Conservation (phyloP, 2,113 vertebrate genomes). For the Oncorhynchus kisutch region DNA sequence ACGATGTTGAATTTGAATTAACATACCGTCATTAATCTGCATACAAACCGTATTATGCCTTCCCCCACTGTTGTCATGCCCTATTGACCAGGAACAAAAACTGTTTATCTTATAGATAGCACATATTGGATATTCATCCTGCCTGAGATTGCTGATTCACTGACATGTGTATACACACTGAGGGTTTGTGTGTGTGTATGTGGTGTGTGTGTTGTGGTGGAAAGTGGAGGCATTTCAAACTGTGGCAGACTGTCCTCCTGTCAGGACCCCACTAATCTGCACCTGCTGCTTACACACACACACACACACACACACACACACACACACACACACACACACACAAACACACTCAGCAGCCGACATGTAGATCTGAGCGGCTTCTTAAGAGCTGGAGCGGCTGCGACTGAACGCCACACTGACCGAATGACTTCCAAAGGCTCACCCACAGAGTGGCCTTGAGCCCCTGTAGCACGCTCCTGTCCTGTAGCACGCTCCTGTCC, state of each 20-base stretch:
- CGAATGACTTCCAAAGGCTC: too few species aligned
- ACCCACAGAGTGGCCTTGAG: too few species aligned
- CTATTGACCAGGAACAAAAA: too few species aligned
- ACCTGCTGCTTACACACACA: constrained; percentile 69
- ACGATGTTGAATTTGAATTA: too few species aligned
- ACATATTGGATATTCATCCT: too few species aligned
- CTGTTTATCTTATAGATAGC: too few species aligned
- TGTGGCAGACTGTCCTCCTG: constrained; percentile 47
- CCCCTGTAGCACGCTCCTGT: too few species aligned
- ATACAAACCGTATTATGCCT: too few species aligned
- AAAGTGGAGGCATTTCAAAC: constrained; percentile 39
- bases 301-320: constrained; percentile 3
- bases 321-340: constrained; percentile 9
- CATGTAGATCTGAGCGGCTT: constrained; percentile 5
- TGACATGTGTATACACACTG: background rate
- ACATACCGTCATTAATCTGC: too few species aligned
- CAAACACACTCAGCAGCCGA: background rate
- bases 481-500: too few species aligned
- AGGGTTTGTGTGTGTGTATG: constrained; percentile 29
- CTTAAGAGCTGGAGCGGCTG: constrained; percentile 38
- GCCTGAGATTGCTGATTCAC: constrained; percentile 41
- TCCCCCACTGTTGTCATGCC: too few species aligned
- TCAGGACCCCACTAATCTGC: constrained; percentile 60
- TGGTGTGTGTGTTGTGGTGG: constrained; percentile 49
- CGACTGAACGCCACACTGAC: background rate